Conservation (phyloP, 2,888 invertebrate genomes). For the Morpho helenor region DNA sequence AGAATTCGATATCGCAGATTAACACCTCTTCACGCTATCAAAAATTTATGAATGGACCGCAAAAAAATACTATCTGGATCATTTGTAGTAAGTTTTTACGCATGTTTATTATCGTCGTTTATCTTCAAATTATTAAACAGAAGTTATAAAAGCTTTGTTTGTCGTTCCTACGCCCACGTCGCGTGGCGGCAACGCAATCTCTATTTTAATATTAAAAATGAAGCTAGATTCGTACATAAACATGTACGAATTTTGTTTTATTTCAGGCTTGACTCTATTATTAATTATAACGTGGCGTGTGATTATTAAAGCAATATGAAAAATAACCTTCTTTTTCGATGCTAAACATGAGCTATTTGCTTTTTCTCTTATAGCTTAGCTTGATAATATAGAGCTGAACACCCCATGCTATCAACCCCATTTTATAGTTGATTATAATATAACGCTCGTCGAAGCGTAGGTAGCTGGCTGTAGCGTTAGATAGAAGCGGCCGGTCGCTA, state of each 20-base stretch:
- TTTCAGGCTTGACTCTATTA: no score
- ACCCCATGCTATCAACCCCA: constrained; percentile 63
- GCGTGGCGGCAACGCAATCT: neutral
- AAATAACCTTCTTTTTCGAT: constrained; percentile 19
- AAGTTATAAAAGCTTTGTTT: constrained; percentile 11
- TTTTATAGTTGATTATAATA: constrained; percentile 57
- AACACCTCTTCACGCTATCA: constrained; percentile 54
- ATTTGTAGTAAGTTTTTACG: constrained; percentile 43
- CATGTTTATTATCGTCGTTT: constrained; percentile 32
- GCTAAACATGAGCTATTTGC: constrained; percentile 23
- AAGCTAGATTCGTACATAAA: no score
- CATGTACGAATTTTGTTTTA: no score
- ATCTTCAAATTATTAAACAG: constrained; percentile 18
- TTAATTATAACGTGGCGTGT: neutral
- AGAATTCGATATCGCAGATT: constrained; percentile 51
- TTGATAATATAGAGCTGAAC: constrained; percentile 48
- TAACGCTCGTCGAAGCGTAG: constrained; percentile 46
- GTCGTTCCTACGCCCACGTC: constrained; percentile 5
- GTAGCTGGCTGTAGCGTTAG: constrained; percentile 70
- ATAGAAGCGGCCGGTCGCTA: constrained; percentile 62
- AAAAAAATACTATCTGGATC: constrained; percentile 55
- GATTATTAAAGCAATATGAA: neutral
- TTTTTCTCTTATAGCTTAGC: constrained; percentile 35
- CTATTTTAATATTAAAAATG: constrained; percentile 8
- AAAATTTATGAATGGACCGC: constrained; percentile 61